Evolutionary conservation across 2,888 invertebrate genomes (phyloP).

Genomic region (Drosophila mercatorum): DNA sequence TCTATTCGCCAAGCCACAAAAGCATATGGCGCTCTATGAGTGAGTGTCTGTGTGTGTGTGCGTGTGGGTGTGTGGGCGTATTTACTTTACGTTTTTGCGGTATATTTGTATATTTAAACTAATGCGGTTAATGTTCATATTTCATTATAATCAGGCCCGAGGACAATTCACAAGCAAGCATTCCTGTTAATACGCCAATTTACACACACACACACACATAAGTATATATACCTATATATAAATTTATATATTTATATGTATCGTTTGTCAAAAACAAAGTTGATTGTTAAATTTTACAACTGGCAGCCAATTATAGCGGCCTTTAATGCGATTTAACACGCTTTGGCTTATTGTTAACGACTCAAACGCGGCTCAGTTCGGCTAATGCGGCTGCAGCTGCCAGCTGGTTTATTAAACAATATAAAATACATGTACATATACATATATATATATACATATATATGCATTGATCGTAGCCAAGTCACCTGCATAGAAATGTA

Average conservation of each 20-base stretch:
- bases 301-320: slow-evolving; percentile 59
- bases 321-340: slow-evolving; percentile 68
- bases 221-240: slow-evolving; percentile 5
- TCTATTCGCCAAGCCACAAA: slow-evolving; percentile 51
- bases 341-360: slow-evolving; percentile 66
- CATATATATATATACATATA: not conserved
- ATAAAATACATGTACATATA: not conserved
- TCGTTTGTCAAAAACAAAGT: slow-evolving; percentile 79
- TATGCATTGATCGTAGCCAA: not conserved
- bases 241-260: slow-evolving; percentile 6
- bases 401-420: not conserved
- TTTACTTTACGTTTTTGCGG: slow-evolving; percentile 64
- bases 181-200: slow-evolving; percentile 62
- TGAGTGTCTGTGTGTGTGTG: not conserved
- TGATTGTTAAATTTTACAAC: slow-evolving; percentile 66
- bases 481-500: not conserved
- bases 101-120: slow-evolving; percentile 75
- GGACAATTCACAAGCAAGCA: slow-evolving; percentile 52
- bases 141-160: slow-evolving; percentile 76
- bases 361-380: slow-evolving; percentile 14
- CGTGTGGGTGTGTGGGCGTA: slow-evolving; percentile 22
- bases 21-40: not conserved
- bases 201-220: slow-evolving; percentile 6
- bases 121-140: slow-evolving; percentile 81
- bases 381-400: slow-evolving; percentile 28